Evolutionary conservation across 2,113 vertebrate species (phyloP).

Genomic region (Delphinus delphis): DNA sequence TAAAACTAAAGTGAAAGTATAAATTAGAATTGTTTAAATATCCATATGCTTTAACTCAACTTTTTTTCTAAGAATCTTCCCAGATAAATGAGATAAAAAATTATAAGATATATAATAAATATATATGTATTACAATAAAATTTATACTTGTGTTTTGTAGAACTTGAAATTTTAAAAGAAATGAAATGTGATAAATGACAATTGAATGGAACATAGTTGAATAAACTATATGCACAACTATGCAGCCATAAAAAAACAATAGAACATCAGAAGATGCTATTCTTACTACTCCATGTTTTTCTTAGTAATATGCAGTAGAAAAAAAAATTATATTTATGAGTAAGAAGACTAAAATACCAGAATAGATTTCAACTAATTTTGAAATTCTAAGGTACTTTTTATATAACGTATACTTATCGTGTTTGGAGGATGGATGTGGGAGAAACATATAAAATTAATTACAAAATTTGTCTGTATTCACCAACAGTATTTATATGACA

Average conservation of each 20-base stretch:
- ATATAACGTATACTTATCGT: too few relatives aligned
- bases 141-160: not conserved
- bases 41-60: not conserved
- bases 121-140: not conserved
- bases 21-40: not conserved
- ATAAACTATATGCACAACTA: not conserved
- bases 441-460: too few relatives aligned
- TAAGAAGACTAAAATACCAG: not conserved
- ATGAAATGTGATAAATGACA: not conserved
- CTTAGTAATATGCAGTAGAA: not conserved
- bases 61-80: too few relatives aligned
- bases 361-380: not conserved
- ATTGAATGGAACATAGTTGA: not conserved
- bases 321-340: not conserved
- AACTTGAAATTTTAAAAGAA: not conserved
- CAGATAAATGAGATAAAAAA: not conserved
- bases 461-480: not conserved
- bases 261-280: not conserved
- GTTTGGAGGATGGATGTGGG: too few relatives aligned
- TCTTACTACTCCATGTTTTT: not conserved
- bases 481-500: not conserved
- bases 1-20: not conserved
- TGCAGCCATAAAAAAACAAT: not conserved
- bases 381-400: not conserved
- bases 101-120: not conserved